phyloP scores from a whole-genome alignment of 2,113 vertebrate genomes.

The Poecile atricapillus region DNA sequence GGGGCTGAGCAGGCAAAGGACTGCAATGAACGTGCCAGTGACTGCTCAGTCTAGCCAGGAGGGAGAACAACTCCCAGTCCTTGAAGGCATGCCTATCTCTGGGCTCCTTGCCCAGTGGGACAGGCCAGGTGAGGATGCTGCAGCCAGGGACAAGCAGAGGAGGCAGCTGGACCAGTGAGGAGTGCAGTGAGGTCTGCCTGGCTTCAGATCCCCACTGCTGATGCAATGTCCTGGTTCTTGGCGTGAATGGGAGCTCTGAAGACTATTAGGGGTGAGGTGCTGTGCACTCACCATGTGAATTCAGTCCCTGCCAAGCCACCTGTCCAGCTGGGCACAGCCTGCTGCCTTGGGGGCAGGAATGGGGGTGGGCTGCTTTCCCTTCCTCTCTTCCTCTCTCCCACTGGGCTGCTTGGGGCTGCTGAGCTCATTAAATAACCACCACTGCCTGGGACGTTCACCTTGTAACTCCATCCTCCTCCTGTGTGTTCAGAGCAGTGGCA shows the following conservation, averaged over 20 bases:
- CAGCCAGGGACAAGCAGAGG: neutral
- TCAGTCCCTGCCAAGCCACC: neutral
- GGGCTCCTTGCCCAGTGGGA: neutral
- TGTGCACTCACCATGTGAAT: fast-evolving
- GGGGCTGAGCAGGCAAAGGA: neutral
- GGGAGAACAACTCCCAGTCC: neutral
- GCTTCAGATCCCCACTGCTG: neutral
- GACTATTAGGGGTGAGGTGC: neutral
- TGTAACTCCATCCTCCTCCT: neutral
- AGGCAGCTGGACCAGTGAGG: neutral
- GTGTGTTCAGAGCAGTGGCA: neutral
- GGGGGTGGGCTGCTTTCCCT: neutral
- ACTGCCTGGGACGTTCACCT: neutral
- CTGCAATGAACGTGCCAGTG: neutral
- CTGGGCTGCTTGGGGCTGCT: neutral
- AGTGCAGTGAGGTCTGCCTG: neutral
- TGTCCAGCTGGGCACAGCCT: neutral
- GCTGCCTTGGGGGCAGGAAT: neutral
- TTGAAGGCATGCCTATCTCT: fast-evolving
- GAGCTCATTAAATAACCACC: neutral
- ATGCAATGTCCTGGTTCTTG: neutral
- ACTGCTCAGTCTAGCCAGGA: neutral
- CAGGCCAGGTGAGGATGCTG: neutral
- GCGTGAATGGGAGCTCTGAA: neutral
- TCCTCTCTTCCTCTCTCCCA: neutral